Evolutionary conservation across 2,797 vertebrate species (phyloP), one percentile per base, ranked within the genome.

Genomic region (Phoeniculus purpureus): DNA sequence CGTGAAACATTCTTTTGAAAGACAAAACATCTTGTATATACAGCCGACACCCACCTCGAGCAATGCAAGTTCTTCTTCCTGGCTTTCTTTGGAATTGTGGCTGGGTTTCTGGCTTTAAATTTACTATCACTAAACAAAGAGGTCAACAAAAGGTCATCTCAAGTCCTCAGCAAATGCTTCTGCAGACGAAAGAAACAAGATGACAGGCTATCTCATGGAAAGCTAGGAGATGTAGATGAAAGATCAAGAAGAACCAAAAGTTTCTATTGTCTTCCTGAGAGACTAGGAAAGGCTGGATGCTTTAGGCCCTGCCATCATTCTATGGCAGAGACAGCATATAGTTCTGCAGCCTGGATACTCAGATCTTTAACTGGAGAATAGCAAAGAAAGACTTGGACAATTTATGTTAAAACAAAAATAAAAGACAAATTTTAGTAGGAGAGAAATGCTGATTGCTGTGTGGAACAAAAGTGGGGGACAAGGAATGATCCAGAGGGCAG

Each of bases 11-110:
- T 21, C 15, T 51, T 47, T 58, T 6, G 37, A 83, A 81, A 83
- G 23, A 68, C 8, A 78, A 58, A 81, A 37, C 0, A 2, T 2
- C 9, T 83, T 51, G n/a, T 0, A 1, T n/a, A 10, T 6, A 25
- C 17, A 34, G 34, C 18, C 51, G 71, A 31, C 7, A 64, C 12
- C 3, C 19, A 54, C 10, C 62, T 86, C 52, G 66, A 65, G 21
- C 81, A 72, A 65, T 26, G 21, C 2, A 54, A 3, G 22, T 60
- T 29, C 10, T 85, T 66, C 31, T 72, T 43, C 52, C 17, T 70
- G 10, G 32, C 3, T 18, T 10, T 1, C 7, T 80, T 76, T 73
- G 64, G 32, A 89, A 87, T 40, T 22, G 34, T 43, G 50, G 27
- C n/a, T 71, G 27, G 4, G 74, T 74, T 90, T 68, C 70, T 54